These are phyloP conservation scores for Manis javanica DNA, from an alignment of 2,797 vertebrate species.

Conservation along the genomic window DNA sequence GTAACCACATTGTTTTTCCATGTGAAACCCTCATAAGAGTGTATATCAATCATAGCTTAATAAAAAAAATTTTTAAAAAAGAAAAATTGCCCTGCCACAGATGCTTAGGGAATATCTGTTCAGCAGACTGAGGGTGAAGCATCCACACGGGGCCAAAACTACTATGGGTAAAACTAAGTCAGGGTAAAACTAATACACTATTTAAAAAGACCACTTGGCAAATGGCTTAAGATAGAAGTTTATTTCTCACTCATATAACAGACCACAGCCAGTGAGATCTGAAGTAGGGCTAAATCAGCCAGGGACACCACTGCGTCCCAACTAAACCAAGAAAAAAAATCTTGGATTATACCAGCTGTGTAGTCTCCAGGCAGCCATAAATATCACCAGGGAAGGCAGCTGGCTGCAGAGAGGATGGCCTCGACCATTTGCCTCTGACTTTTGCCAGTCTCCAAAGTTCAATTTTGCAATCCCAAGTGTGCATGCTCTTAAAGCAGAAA, in stretches of 20 bases:
- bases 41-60: too few species aligned
- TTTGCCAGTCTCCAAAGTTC: not conserved
- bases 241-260: too few species aligned
- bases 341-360: not conserved
- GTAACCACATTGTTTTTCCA: too few species aligned
- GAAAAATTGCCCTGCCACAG: not conserved
- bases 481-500: not conserved
- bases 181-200: too few species aligned
- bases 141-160: not conserved
- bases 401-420: not conserved
- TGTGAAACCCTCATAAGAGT: too few species aligned
- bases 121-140: not conserved
- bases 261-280: not conserved
- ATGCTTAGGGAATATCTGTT: too few species aligned
- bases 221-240: too few species aligned
- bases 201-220: too few species aligned
- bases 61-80: too few species aligned
- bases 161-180: too few species aligned
- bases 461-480: not conserved
- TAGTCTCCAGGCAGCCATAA: not conserved
- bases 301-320: not conserved
- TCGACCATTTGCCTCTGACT: not conserved
- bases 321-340: not conserved
- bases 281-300: not conserved
- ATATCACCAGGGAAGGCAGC: not conserved